Evolutionary conservation across 2,113 vertebrate species (phyloP).

Genomic region (Phalacrocorax pelagicus): DNA sequence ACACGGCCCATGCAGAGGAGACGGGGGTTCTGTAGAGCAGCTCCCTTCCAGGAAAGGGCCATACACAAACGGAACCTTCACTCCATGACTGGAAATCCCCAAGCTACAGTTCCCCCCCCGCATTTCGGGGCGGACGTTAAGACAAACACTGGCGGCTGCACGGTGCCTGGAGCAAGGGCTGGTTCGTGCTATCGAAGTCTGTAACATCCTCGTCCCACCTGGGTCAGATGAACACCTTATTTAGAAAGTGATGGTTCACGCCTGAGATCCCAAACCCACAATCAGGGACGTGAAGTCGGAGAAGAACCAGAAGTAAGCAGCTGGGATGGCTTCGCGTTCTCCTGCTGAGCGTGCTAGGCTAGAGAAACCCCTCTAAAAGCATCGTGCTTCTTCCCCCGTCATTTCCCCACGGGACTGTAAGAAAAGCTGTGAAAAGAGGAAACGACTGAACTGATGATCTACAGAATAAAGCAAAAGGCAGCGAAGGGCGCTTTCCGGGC

Average conservation of each 20-base stretch:
- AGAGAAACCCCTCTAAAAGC: not conserved
- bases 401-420: fast-evolving
- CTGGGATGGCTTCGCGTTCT: fast-evolving
- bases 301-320: not conserved
- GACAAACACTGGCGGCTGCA: not conserved
- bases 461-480: not conserved
- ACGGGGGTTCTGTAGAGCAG: not conserved
- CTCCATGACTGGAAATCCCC: not conserved
- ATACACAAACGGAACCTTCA: too few species aligned
- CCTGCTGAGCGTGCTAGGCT: not conserved
- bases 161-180: not conserved
- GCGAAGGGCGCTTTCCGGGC: not conserved
- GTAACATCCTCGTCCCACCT: fast-evolving
- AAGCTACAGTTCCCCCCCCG: not conserved
- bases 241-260: not conserved
- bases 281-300: not conserved
- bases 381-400: not conserved
- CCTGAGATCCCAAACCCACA: not conserved
- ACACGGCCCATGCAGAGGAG: not conserved
- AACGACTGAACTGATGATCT: not conserved
- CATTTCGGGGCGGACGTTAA: not conserved
- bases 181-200: fast-evolving
- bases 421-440: not conserved
- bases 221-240: not conserved
- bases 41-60: not conserved